A percentile compares a stretch with the other conserved stretches of the same genome.
Conservation (phyloP, 2,113 vertebrate species). For the Cyprinus carpio region DNA sequence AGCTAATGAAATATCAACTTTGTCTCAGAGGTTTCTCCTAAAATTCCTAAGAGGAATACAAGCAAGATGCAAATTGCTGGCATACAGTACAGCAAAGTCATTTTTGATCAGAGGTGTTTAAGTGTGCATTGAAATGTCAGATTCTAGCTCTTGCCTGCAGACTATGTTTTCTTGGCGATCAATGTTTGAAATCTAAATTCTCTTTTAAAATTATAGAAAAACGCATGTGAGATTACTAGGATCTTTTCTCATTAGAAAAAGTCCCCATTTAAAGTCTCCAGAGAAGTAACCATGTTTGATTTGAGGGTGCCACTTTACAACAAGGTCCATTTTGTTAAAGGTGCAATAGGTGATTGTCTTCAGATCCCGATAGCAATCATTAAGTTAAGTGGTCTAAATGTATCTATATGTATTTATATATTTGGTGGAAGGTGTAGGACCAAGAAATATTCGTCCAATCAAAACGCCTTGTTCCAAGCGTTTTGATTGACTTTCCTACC, state of each 20-base stretch:
- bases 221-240: background rate
- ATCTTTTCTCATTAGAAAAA: background rate
- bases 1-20: constrained; percentile 10
- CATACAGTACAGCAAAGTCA: background rate
- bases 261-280: background rate
- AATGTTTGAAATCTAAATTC: background rate
- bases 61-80: background rate
- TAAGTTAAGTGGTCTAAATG: too few species aligned
- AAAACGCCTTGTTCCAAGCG: too few species aligned
- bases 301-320: background rate
- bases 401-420: too few species aligned
- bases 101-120: background rate
- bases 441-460: too few species aligned
- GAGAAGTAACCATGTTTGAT: background rate
- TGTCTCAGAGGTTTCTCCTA: background rate
- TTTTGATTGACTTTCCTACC: too few species aligned
- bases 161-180: too few species aligned
- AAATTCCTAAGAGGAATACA: background rate
- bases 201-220: background rate
- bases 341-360: too few species aligned
- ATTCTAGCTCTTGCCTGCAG: background rate
- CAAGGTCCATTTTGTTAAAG: background rate
- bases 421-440: too few species aligned
- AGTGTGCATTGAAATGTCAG: background rate
- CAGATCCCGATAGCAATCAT: too few species aligned